phyloP scores from a whole-genome alignment of 2,888 invertebrate species.

The Xestia rhomboidea region DNA sequence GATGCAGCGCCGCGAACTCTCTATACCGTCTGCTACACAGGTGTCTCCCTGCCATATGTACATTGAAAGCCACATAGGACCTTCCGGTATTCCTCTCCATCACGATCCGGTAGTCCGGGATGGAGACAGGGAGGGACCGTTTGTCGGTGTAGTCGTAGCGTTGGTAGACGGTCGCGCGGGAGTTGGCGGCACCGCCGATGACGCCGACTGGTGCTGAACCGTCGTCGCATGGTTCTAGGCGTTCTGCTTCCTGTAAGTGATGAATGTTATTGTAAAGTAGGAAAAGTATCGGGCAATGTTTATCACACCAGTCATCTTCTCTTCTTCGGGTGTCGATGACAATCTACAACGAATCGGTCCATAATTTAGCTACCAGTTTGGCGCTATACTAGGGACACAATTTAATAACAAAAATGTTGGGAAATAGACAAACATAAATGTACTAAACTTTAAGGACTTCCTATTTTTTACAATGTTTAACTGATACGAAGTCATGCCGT shows the following conservation, averaged over 20 bases:
- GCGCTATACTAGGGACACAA: background rate
- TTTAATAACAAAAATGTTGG: background rate
- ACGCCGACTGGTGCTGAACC: constrained; percentile 86
- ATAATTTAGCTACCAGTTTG: background rate
- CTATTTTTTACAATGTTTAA: background rate
- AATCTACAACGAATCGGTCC: background rate
- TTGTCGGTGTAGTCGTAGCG: constrained; percentile 98
- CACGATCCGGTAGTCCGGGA: constrained; percentile 98
- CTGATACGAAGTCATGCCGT: background rate
- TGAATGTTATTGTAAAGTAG: background rate
- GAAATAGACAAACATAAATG: background rate
- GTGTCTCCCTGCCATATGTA: constrained; percentile 99
- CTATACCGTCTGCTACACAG: constrained; percentile 98
- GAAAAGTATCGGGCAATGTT: background rate
- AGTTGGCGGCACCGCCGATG: constrained; percentile 87
- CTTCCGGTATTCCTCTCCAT: constrained; percentile 96
- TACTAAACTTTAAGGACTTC: background rate
- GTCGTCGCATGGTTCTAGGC: constrained; percentile 96
- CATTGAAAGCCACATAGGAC: constrained; percentile 98
- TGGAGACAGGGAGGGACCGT: constrained; percentile 95
- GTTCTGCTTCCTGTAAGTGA: constrained; percentile 93
- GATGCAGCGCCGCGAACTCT: constrained; percentile 97
- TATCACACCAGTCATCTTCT: background rate
- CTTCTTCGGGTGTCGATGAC: background rate
- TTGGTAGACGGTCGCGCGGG: constrained; percentile 86